These are phyloP conservation scores for Penaeus japonicus DNA, from an alignment of 1,140 invertebrate species.

Conservation along the genomic window DNA sequence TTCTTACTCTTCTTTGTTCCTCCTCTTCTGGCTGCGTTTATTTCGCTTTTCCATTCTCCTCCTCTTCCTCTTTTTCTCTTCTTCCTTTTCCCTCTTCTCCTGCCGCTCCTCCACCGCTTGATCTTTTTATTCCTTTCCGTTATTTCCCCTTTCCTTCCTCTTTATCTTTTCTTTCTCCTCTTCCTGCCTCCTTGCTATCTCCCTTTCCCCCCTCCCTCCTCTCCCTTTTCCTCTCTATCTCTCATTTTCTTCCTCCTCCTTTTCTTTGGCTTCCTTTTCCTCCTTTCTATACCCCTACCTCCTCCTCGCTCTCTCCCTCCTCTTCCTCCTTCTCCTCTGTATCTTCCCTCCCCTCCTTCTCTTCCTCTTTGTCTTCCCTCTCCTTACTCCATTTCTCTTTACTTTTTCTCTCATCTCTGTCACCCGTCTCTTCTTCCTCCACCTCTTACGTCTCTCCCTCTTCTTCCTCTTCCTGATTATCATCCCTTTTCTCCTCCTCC, in stretches of 20 bases:
- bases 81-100: background rate
- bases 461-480: too few relatives aligned
- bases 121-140: background rate
- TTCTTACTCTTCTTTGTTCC: background rate
- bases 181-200: background rate
- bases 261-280: background rate
- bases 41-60: background rate
- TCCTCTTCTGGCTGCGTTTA: background rate
- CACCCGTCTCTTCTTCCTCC: background rate
- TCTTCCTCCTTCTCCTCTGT: background rate
- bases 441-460: too few relatives aligned
- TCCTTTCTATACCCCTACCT: background rate
- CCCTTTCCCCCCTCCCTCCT: background rate
- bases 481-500: too few relatives aligned
- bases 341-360: too few relatives aligned
- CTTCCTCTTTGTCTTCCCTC: background rate
- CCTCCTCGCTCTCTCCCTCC: too few relatives aligned
- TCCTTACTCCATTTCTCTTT: too few relatives aligned
- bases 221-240: background rate
- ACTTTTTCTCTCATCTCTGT: too few relatives aligned
- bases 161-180: background rate
- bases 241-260: background rate
- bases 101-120: background rate
- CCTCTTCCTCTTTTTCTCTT: too few relatives aligned
- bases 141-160: too few relatives aligned